phyloP scores from a whole-genome alignment of 37 sponge, comb jelly and placozoan species.

The Amphimedon queenslandica region DNA sequence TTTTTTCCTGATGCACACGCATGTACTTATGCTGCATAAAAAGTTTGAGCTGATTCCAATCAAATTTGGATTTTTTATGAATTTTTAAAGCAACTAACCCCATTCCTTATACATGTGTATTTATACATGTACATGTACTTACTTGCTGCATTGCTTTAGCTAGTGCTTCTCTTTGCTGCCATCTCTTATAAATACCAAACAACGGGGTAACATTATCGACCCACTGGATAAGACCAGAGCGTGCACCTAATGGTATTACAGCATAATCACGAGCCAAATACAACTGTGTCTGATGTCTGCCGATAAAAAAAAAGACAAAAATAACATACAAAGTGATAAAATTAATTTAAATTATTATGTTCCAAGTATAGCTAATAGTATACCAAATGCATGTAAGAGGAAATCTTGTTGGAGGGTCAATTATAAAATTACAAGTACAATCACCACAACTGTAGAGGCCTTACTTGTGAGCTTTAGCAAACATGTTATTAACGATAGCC shows the following conservation, averaged over 20 bases:
- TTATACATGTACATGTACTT: neutral
- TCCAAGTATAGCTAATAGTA: too few relatives aligned
- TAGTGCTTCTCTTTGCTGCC: conserved; percentile 94
- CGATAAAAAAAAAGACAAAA: neutral
- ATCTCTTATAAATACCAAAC: conserved; percentile 96
- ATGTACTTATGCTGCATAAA: too few relatives aligned
- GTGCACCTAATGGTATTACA: conserved; percentile 93
- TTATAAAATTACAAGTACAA: conserved; percentile 20
- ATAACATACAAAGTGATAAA: neutral
- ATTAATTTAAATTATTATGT: too few relatives aligned
- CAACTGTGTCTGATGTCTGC: conserved; percentile 66
- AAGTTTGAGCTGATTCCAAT: too few relatives aligned
- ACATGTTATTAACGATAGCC: conserved; percentile 93
- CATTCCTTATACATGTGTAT: neutral
- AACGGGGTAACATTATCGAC: conserved; percentile 91
- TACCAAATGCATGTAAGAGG: too few relatives aligned
- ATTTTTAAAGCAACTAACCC: too few relatives aligned
- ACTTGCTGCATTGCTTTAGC: conserved; percentile 74
- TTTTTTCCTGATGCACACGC: too few relatives aligned
- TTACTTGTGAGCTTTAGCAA: conserved; percentile 75
- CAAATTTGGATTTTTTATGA: too few relatives aligned
- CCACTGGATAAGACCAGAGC: conserved; percentile 98
- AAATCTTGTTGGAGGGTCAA: conserved; percentile 25
- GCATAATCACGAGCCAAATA: conserved; percentile 91
- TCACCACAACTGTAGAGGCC: neutral